Percentiles rank a stretch among this genome's conserved stretches.
Conservation (phyloP, 2,888 invertebrate genomes). For the Amphipoea oculea region DNA sequence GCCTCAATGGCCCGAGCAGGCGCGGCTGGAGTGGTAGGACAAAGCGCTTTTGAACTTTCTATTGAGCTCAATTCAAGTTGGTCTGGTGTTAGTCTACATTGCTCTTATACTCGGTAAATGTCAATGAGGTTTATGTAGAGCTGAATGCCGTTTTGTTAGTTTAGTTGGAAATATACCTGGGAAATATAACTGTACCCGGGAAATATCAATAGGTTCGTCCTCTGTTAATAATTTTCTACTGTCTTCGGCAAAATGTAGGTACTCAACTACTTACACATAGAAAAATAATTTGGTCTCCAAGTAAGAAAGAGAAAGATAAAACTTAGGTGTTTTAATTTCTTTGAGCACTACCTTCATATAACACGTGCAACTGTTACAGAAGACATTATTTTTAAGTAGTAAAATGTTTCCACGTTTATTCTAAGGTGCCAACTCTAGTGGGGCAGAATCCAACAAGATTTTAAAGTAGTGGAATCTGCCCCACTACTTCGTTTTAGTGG, state of each 20-base stretch:
- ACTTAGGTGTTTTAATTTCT: neutral
- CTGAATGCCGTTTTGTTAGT: neutral
- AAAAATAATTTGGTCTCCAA: neutral
- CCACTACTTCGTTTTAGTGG: no score
- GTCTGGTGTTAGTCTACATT: no score
- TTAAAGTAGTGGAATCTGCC: no score
- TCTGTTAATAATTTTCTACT: neutral
- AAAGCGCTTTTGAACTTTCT: slow-evolving; percentile 19
- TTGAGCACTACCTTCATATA: neutral
- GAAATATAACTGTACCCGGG: neutral
- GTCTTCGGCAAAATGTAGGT: neutral
- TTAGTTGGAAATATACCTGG: neutral
- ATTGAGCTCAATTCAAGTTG: neutral
- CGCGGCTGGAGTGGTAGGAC: slow-evolving; percentile 14
- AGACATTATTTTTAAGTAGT: neutral
- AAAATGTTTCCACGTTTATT: neutral
- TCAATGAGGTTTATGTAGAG: neutral
- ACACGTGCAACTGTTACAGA: neutral
- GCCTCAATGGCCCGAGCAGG: slow-evolving; percentile 15
- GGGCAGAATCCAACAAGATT: no score
- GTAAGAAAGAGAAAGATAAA: neutral
- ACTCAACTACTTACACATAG: neutral
- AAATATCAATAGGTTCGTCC: neutral
- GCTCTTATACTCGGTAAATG: neutral
- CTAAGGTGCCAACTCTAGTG: no score